Base-by-base conservation (phyloP, 2,888 invertebrate genomes). In the Cecidostiba fungosa region DNA sequence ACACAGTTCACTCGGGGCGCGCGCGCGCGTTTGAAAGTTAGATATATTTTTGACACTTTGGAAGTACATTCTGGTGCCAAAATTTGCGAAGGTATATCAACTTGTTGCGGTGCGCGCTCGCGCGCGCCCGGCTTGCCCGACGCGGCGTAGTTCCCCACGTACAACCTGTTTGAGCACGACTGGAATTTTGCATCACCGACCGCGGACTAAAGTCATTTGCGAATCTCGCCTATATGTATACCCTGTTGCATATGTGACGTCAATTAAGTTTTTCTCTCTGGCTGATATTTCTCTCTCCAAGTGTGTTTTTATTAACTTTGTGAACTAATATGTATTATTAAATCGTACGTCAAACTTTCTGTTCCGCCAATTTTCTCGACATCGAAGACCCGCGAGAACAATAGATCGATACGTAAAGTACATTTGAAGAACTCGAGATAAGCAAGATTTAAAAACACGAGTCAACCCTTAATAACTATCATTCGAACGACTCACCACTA, bases 161-260 rank as follows among this genome's bases (percentile, higher is more conserved):
- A 69, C 85, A 85, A 79, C 85, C 78, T 85, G 82, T 85, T 85
- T 85, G 74, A 82, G 78, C 78, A 74, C 47, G 85, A 73, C 74
- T 43, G 78, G 74, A 78, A 82, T 85, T 85, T 82, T 50, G 39
- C 73, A 74, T 54, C 36, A 10, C 10, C 72, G n/a, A 39, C 14
- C 26, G 19, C 12, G 14, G 76, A n/a, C 47, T 43, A 78, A 50
- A 74, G 62, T 84, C 19, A 84, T 79, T 79, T 66, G 23, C 12
- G 36, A 83, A 62, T 47, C 47, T 82, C 23, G 2, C 50, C 32
- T 23, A 12, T 47, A 8, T n/a, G n/a, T 39, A 70, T 70, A 39
- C 69, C 4, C 43, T 10, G 12, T 12, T 12, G 8, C 12, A 72
- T 26, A 23, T 62, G 0, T 6, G 23, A 12, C 62, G 62, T 23